These are phyloP conservation scores for Trachelus iudaicus DNA, from an alignment of 2,888 invertebrate genomes.

Conservation along the genomic window DNA sequence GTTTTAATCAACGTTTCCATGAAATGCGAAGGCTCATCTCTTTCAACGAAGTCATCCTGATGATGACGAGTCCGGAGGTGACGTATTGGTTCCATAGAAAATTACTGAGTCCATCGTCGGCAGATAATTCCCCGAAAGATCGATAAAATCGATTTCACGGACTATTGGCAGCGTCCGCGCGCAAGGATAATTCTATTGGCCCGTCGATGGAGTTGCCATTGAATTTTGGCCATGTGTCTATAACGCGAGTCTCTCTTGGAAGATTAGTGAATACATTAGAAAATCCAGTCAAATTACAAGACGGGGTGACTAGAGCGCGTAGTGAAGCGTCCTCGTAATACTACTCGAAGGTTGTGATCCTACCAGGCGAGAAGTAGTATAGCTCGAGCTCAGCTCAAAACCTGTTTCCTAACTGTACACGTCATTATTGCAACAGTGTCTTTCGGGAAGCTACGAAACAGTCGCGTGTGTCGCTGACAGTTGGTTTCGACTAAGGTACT, in stretches of 20 bases:
- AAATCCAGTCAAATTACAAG: not conserved
- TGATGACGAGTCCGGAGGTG: not conserved
- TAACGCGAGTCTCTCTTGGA: not conserved
- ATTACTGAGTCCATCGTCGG: not conserved
- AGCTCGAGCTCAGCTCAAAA: conserved; percentile 37
- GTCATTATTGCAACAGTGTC: conserved; percentile 11
- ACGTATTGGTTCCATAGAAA: not conserved
- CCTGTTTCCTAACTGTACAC: conserved; percentile 61
- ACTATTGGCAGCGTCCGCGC: not conserved
- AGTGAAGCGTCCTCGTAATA: not conserved
- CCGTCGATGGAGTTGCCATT: not conserved
- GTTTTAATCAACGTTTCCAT: not conserved
- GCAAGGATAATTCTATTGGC: not conserved
- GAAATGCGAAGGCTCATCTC: not conserved
- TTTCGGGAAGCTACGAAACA: not conserved
- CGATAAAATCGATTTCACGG: not conserved
- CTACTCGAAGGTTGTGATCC: conserved; percentile 15
- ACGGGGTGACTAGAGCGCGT: not conserved
- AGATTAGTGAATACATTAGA: not conserved
- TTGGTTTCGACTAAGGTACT: not conserved
- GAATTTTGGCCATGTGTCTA: not conserved
- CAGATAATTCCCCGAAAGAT: not conserved
- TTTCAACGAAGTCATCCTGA: not conserved
- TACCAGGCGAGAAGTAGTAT: conserved; percentile 16
- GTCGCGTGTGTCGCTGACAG: not conserved